Percentiles rank a stretch among this genome's conserved stretches.
phyloP scores from a whole-genome alignment of 2,797 vertebrate genomes.

The Anisognathus igniventris region DNA sequence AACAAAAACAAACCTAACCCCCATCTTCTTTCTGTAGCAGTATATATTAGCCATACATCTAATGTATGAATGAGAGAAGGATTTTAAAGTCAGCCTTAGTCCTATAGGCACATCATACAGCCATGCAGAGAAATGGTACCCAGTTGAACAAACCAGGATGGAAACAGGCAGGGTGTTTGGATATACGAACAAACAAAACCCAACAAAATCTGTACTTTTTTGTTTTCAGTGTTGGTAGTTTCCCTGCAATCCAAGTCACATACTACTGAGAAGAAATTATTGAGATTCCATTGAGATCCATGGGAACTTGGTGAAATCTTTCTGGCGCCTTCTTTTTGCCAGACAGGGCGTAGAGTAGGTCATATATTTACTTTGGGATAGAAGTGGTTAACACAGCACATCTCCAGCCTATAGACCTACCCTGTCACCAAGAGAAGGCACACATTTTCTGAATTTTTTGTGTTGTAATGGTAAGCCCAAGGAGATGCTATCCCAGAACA shows the following conservation, averaged over 20 bases:
- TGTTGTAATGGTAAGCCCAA: neutral
- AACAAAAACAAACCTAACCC: neutral
- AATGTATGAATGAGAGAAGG: neutral
- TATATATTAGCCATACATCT: neutral
- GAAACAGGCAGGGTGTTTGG: neutral
- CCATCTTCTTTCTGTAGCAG: neutral
- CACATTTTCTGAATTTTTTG: neutral
- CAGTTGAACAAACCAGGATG: neutral
- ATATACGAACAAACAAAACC: neutral
- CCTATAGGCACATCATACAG: neutral
- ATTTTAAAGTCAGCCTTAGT: neutral
- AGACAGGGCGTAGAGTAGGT: neutral
- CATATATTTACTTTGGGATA: neutral
- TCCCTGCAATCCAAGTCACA: neutral
- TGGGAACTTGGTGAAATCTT: neutral
- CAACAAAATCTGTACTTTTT: accelerated
- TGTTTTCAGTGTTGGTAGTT: neutral
- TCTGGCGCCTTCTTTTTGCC: neutral
- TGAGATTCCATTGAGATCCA: accelerated
- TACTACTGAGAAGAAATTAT: neutral
- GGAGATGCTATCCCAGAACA: neutral
- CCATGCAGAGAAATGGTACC: neutral
- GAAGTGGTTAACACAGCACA: neutral
- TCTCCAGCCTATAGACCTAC: neutral
- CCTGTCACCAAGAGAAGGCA: neutral